Conservation (phyloP, 1,140 invertebrate genomes). For the Eurosta solidaginis region DNA sequence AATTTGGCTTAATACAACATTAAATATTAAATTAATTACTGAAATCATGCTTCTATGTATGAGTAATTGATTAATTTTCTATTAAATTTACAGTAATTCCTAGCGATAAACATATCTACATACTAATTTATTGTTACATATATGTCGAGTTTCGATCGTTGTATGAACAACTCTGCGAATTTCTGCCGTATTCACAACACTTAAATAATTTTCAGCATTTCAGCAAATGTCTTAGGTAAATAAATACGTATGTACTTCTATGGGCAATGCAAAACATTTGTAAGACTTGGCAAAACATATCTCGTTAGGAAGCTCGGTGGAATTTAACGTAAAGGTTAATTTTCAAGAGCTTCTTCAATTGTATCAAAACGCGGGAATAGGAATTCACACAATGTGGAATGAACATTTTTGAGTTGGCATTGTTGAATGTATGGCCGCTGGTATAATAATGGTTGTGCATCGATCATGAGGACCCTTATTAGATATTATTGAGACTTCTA, state of each 20-base stretch:
- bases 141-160: neutral
- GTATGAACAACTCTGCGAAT: neutral
- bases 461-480: no score
- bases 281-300: no score
- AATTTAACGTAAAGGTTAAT: no score
- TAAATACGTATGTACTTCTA: conserved; percentile 6
- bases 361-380: no score
- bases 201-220: neutral
- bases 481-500: no score
- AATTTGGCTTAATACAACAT: neutral
- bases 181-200: neutral
- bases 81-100: neutral
- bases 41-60: neutral
- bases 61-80: neutral
- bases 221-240: neutral
- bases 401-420: no score
- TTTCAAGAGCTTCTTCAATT: no score
- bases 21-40: neutral
- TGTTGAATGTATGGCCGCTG: no score
- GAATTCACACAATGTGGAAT: no score
- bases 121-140: neutral
- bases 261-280: conserved; percentile 18
- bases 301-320: no score
- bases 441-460: no score
- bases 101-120: neutral